Evolutionary conservation across 2,888 invertebrate genomes (phyloP).

Genomic region (Adineta ricciae): DNA sequence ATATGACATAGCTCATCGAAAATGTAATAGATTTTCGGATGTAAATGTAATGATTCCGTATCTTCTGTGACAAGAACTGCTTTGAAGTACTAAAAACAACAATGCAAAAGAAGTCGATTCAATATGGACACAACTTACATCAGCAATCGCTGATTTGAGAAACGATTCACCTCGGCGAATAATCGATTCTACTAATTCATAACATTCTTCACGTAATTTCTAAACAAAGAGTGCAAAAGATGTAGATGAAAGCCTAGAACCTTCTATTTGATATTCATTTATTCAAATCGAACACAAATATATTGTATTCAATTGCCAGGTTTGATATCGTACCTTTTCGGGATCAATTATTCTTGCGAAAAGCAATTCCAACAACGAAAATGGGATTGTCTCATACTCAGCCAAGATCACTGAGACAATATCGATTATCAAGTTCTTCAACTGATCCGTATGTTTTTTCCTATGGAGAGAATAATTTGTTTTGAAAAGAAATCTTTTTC

Average conservation of each 20-base stretch:
- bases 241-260: too few relatives aligned
- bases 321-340: not conserved
- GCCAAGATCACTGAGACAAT: not conserved
- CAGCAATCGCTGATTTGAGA: not conserved
- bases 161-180: not conserved
- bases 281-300: not conserved
- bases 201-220: slow-evolving; percentile 22
- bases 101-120: not conserved
- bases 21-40: not conserved
- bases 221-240: too few relatives aligned
- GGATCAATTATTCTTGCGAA: slow-evolving; percentile 19
- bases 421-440: slow-evolving; percentile 1
- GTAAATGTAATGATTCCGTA: not conserved
- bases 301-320: too few relatives aligned
- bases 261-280: not conserved
- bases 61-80: not conserved
- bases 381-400: slow-evolving; percentile 8
- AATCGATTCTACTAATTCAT: slow-evolving; percentile 1
- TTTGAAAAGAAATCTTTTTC: too few relatives aligned
- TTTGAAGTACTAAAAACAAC: slow-evolving; percentile 9
- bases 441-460: slow-evolving; percentile 4
- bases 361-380: not conserved
- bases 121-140: not conserved
- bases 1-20: not conserved
- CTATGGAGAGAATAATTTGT: not conserved